A percentile compares a stretch with the other conserved stretches of the same genome.
Evolutionary conservation across 2,888 invertebrate species (phyloP).

Genomic region (Drosophila longiperda): DNA sequence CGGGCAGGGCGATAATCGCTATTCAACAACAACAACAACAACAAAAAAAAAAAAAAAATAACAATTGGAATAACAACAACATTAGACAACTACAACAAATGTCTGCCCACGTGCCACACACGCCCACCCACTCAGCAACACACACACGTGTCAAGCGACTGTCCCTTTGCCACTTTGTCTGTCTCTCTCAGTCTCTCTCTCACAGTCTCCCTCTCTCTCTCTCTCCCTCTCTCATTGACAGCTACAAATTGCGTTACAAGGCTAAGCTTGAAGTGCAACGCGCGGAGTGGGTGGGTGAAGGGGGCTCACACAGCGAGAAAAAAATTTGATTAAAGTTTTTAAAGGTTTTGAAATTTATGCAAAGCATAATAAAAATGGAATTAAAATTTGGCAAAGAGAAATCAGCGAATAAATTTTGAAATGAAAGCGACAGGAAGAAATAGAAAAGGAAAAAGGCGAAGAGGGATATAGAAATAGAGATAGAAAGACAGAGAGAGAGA

Average conservation of each 20-base stretch:
- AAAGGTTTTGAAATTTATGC: neutral
- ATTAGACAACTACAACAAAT: conserved; percentile 62
- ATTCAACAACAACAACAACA: conserved; percentile 43
- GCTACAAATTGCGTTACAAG: conserved; percentile 80
- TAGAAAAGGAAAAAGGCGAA: neutral
- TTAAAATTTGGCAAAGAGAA: neutral
- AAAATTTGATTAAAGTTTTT: neutral
- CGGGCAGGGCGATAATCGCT: conserved; percentile 73
- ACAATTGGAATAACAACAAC: conserved; percentile 35
- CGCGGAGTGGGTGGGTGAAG: neutral
- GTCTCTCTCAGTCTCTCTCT: neutral
- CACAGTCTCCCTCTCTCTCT: neutral
- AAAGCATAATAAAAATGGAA: neutral
- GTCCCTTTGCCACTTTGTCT: conserved; percentile 13
- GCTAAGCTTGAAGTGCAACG: conserved; percentile 39
- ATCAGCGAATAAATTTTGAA: neutral
- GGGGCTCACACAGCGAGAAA: conserved; percentile 19
- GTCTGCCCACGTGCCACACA: conserved; percentile 36
- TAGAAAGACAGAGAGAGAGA: neutral
- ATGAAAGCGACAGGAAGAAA: neutral
- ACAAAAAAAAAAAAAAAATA: conserved; percentile 14
- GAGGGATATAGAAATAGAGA: neutral
- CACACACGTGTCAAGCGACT: conserved; percentile 64
- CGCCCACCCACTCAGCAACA: conserved; percentile 62
- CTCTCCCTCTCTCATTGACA: conserved; percentile 63